Evolutionary conservation across 2,797 vertebrate genomes (phyloP).

Genomic region (Anas bernieri): DNA sequence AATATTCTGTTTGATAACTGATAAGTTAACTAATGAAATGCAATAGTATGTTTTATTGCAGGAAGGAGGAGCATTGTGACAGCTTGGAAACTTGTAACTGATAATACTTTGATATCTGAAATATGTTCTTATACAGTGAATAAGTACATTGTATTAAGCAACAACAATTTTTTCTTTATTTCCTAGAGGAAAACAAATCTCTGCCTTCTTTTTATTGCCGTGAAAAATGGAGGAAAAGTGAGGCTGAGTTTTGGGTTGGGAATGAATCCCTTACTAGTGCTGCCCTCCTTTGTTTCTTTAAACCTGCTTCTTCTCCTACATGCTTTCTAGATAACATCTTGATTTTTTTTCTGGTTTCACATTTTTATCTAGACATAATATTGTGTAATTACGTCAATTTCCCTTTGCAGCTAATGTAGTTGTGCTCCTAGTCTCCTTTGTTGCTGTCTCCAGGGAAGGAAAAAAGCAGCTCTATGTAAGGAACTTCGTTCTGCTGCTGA

Average conservation of each 20-base stretch:
- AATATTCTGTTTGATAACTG: not conserved
- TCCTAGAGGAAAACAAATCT: not conserved
- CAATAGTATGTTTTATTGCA: not conserved
- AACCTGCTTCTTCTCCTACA: fast-evolving
- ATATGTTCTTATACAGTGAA: not conserved
- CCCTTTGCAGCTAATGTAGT: not conserved
- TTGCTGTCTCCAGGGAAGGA: not conserved
- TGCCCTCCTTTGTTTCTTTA: not conserved
- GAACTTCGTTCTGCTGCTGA: not conserved
- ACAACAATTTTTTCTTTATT: not conserved
- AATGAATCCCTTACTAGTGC: not conserved
- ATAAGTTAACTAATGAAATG: not conserved
- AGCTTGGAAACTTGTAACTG: not conserved
- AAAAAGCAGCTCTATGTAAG: not conserved
- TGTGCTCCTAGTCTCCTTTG: not conserved
- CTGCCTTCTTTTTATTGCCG: not conserved
- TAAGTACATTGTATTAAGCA: not conserved
- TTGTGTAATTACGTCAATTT: not conserved
- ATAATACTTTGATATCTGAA: not conserved
- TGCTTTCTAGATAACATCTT: not conserved
- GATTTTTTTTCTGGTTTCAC: not conserved
- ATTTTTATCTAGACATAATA: not conserved
- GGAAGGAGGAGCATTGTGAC: not conserved
- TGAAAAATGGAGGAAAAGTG: not conserved
- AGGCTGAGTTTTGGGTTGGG: not conserved